A percentile compares a stretch with the other conserved stretches of the same genome.
These are phyloP conservation scores for Campylorhamphus procurvoides DNA, from an alignment of 2,113 vertebrate species.

Conservation along the genomic window DNA sequence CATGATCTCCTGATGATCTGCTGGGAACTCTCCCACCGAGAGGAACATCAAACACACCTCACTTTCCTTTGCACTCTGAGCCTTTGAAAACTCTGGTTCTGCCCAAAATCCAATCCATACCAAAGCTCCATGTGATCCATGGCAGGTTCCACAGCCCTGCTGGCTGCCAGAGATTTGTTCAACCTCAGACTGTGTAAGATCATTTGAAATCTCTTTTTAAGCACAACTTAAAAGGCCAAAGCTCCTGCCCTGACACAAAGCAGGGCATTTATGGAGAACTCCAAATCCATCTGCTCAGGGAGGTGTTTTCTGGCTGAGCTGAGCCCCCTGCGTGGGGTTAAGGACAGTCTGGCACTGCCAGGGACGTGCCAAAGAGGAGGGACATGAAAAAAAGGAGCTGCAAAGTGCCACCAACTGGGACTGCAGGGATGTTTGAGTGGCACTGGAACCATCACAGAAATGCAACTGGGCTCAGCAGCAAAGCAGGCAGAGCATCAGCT, in stretches of 20 bases:
- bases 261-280: not conserved
- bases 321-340: not conserved
- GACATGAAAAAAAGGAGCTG: not conserved
- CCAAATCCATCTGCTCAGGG: accelerated
- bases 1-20: not conserved
- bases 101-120: not conserved
- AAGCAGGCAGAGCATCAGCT: not conserved
- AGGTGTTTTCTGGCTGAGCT: not conserved
- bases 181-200: accelerated
- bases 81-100: not conserved
- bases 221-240: not conserved
- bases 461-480: not conserved
- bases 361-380: not conserved
- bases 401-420: not conserved
- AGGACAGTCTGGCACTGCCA: not conserved
- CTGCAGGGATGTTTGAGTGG: not conserved
- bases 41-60: not conserved
- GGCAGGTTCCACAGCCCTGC: not conserved
- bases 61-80: not conserved
- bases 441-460: not conserved
- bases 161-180: not conserved
- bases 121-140: not conserved
- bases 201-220: not conserved
- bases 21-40: not conserved
- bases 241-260: not conserved